Conservation (phyloP, 2,797 vertebrate species). For the Sebastes cheni region DNA sequence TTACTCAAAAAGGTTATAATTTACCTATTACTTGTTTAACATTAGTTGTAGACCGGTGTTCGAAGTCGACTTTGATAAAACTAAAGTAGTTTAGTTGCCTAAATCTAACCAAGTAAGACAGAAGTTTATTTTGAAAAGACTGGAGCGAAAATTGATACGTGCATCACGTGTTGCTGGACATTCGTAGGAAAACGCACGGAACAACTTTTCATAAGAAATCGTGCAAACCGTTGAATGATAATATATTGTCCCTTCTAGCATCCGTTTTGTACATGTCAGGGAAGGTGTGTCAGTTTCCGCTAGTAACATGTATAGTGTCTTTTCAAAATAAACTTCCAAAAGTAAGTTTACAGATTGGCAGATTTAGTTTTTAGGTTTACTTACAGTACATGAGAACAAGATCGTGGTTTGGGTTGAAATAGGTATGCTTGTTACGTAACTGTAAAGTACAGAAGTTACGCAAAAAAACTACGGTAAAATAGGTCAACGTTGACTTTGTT, state of each 20-base stretch:
- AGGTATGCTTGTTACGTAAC: not conserved
- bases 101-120: no score
- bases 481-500: no score
- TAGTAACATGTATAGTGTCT: not conserved
- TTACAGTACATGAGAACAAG: not conserved
- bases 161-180: accelerated
- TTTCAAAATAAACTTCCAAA: not conserved
- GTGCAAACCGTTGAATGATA: accelerated
- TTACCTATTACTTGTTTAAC: not conserved
- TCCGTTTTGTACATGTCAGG: not conserved
- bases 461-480: not conserved
- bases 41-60: not conserved
- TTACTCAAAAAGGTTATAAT: not conserved
- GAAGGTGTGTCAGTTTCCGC: not conserved
- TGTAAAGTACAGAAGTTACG: not conserved
- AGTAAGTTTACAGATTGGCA: not conserved
- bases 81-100: no score
- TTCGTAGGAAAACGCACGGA: no score
- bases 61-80: no score
- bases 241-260: accelerated
- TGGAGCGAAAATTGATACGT: no score
- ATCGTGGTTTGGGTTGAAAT: not conserved
- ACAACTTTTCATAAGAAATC: no score
- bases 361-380: not conserved
- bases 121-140: no score